A percentile compares a stretch with the other conserved stretches of the same genome.
These are phyloP conservation scores for Caenorhabditis parvicauda DNA, from an alignment of 2,888 invertebrate species.

Conservation along the genomic window DNA sequence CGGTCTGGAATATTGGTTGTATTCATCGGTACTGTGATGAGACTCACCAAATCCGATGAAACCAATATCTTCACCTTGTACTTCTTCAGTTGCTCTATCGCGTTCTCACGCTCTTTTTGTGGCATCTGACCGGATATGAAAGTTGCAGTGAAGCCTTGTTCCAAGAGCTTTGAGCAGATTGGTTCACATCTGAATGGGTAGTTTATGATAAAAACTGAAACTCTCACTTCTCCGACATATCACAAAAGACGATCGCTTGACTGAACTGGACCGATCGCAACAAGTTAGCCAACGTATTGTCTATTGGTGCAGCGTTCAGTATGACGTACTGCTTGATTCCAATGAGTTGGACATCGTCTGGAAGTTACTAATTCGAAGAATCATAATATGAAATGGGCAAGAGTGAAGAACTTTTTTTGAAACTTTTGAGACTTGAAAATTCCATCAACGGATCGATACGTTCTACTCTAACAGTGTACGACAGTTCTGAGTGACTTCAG, in stretches of 20 bases:
- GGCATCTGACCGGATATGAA: conserved; percentile 78
- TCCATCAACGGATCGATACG: not conserved
- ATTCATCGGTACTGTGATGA: not conserved
- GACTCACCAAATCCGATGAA: conserved; percentile 74
- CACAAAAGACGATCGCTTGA: conserved; percentile 87
- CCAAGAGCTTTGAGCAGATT: conserved; percentile 74
- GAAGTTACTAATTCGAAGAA: not conserved
- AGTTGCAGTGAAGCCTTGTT: conserved; percentile 76
- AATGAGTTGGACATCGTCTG: conserved; percentile 69
- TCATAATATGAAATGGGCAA: not conserved
- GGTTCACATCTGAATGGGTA: conserved; percentile 74
- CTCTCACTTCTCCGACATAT: conserved; percentile 75
- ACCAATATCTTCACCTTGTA: conserved; percentile 82
- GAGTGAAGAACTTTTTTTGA: too few species aligned
- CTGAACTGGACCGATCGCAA: conserved; percentile 77
- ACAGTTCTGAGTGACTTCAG: too few species aligned
- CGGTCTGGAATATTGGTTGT: conserved; percentile 67
- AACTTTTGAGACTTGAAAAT: not conserved
- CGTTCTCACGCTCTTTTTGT: conserved; percentile 76
- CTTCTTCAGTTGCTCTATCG: conserved; percentile 76
- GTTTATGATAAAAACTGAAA: not conserved
- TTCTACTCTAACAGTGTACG: too few species aligned
- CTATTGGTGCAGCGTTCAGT: conserved; percentile 10
- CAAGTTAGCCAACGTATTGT: conserved; percentile 66
- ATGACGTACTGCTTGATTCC: conserved; percentile 62